Conservation (phyloP, 2,888 invertebrate species). For the Temnothorax ravouxi region DNA sequence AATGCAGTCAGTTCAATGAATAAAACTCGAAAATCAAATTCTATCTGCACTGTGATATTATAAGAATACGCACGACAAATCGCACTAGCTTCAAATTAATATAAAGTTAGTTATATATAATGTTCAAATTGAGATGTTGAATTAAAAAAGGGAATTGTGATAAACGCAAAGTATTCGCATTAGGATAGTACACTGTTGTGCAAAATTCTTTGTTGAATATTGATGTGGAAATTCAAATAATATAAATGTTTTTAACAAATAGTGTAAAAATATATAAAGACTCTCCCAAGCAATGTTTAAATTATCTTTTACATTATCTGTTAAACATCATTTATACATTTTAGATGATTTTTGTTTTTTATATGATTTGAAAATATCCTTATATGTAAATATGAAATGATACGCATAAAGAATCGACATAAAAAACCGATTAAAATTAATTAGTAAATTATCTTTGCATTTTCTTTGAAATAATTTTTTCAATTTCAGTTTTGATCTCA, state of each 20-base stretch:
- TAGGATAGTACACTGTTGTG: background rate
- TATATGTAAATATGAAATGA: background rate
- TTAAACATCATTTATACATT: background rate
- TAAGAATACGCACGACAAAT: background rate
- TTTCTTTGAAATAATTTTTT: background rate
- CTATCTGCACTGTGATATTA: background rate
- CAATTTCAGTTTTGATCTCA: background rate
- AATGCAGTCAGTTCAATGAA: background rate
- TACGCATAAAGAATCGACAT: background rate
- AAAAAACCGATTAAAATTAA: background rate
- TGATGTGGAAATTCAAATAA: constrained; percentile 1
- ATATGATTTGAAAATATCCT: background rate
- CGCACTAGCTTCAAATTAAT: background rate
- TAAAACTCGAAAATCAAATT: background rate
- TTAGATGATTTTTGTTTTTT: background rate
- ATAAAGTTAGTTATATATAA: background rate
- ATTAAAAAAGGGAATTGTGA: background rate
- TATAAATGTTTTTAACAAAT: background rate
- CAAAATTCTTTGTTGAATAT: background rate
- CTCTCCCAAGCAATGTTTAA: background rate
- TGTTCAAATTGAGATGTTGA: background rate
- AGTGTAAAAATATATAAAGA: background rate
- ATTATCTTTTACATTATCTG: background rate
- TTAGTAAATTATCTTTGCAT: background rate
- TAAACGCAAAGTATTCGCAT: background rate